These are phyloP conservation scores for Toxotes jaculatrix DNA, from an alignment of 2,113 vertebrate species.

Conservation along the genomic window DNA sequence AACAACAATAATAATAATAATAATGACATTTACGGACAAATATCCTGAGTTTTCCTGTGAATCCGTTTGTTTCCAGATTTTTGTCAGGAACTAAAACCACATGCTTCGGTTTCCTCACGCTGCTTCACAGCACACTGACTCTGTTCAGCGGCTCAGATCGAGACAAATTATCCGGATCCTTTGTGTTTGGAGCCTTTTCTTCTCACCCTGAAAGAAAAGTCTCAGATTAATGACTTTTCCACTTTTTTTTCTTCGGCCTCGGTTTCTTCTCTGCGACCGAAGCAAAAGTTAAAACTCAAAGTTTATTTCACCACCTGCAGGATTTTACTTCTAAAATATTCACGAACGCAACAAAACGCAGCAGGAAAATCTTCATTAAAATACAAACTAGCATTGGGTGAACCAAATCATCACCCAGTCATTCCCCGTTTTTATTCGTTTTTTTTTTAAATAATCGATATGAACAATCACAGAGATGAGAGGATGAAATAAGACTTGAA, in stretches of 20 bases:
- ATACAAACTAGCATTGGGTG: constrained; percentile 3
- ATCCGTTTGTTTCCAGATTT: background rate
- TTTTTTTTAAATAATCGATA: background rate
- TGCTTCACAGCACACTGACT: constrained; percentile 6
- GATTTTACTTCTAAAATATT: background rate
- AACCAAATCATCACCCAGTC: constrained; percentile 20
- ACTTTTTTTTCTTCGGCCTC: background rate
- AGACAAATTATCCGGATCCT: constrained; percentile 38
- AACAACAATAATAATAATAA: no score
- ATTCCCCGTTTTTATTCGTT: background rate
- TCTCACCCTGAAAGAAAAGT: constrained; percentile 28
- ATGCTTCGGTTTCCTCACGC: background rate
- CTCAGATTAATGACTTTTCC: constrained; percentile 59
- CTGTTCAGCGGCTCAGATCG: no score
- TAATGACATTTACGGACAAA: background rate
- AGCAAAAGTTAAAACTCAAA: background rate
- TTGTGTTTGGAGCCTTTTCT: constrained; percentile 59
- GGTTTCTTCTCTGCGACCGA: constrained; percentile 3
- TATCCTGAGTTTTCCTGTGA: no score
- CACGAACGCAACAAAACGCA: background rate
- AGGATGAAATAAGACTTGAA: constrained; percentile 33
- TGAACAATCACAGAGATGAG: constrained; percentile 45
- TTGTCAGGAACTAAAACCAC: background rate
- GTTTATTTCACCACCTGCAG: background rate
- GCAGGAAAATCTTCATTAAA: background rate